Percentiles rank a stretch among this genome's conserved stretches.
Evolutionary conservation across 2,888 invertebrate species (phyloP).

Genomic region (Cecidostiba fungosa): DNA sequence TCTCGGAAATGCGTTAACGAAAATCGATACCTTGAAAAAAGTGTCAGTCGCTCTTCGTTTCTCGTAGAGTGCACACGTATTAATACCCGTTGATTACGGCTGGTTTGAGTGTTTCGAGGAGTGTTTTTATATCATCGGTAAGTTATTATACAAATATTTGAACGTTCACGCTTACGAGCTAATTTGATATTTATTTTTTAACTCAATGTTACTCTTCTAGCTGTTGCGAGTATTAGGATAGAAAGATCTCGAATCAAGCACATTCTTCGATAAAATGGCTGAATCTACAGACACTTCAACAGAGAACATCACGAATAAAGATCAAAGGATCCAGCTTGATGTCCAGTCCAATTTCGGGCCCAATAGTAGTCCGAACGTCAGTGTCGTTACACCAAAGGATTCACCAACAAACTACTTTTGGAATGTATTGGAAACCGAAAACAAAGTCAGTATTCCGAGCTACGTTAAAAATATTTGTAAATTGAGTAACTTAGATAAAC

Average conservation of each 20-base stretch:
- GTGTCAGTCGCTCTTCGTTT: not conserved
- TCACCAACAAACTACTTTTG: not conserved
- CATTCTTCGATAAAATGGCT: not conserved
- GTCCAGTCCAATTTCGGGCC: not conserved
- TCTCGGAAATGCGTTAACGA: not conserved
- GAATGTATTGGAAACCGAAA: constrained; percentile 11
- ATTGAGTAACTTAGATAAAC: constrained; percentile 51
- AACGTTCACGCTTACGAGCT: not conserved
- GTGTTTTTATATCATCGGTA: not conserved
- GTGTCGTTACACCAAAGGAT: not conserved
- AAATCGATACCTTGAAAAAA: not conserved
- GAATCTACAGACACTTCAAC: not conserved
- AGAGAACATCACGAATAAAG: not conserved
- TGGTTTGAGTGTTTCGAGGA: no score
- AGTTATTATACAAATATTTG: not conserved
- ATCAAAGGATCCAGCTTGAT: not conserved
- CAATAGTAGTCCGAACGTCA: not conserved
- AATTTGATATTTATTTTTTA: not conserved
- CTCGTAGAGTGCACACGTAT: constrained; percentile 5
- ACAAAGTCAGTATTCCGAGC: constrained; percentile 35
- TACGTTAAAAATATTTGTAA: constrained; percentile 51
- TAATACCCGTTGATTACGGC: not conserved
- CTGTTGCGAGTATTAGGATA: not conserved
- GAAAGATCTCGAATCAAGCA: not conserved
- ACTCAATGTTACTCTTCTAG: not conserved